Base-by-base conservation (phyloP, 2,888 invertebrate species). In the Caenorhabditis becei region DNA sequence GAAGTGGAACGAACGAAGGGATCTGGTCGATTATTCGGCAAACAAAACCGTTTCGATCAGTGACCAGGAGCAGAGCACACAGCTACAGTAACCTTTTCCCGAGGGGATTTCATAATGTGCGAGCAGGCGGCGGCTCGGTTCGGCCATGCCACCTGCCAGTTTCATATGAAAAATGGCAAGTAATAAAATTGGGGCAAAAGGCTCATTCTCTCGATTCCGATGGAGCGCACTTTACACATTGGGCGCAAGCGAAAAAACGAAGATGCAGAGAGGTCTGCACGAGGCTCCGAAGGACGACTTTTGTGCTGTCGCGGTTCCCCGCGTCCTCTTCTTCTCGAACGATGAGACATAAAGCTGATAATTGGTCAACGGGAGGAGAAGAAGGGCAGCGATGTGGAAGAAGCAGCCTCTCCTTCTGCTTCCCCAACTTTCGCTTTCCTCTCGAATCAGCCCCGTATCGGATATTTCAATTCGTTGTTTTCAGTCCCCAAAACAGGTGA, bases 131-230 rank as follows among this genome's bases (percentile, higher is more conserved):
- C 35, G 41, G 41, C 14, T 10, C 41, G 35, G 35, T 7, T 20
- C 26, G 2, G n/a, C 14, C 35, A 53, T 56, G 56, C 53, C 59
- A 74, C 49, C 59, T 59, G 59, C 51, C 65, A 65, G 58, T 65
- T 72, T 72, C 63, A 74, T 58, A 74, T 74, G 66, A 74, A 74
- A 66, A 74, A 66, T 74, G 74, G 59, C 65, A 37, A 66, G 65
- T 66, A 74, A 74, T 74, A 74, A 74, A 65, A 58, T 41, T 18
- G 41, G 23, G 59, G n/a, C 54, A 54, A 54, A 54, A 3, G 49
- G 49, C 49, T 61, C 70, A 58, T 69, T 58, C 58, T 62, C 62
- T 41, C 37, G 54, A 49, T 59, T 18, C 28, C 58, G 49, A 65
- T 66, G 24, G 65, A 59, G 65, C 66, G 74, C 58, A 66, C 74